Base-by-base conservation (phyloP, 2,888 invertebrate species). In the Synanthedon formicaeformis region DNA sequence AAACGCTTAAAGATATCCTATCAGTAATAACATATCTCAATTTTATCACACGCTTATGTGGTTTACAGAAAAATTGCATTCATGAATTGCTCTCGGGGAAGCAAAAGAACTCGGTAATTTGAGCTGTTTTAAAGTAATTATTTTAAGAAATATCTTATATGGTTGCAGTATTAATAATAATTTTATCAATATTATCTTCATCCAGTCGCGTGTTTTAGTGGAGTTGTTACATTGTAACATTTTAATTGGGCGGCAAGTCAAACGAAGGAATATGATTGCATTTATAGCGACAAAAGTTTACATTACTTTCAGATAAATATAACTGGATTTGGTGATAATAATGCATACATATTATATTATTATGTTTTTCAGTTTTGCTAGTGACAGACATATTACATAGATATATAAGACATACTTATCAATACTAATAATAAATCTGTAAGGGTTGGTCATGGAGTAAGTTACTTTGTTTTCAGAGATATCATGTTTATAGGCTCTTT, bases 181-280 rank as follows among this genome's bases (percentile, higher is more conserved):
- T 34, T 34, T 34, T 34, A 8, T 34, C 6, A 45, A 14, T 3
- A 45, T 45, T 45, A 45, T 45, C 45, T 45, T 12, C 64, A 66
- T 62, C 57, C 60, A 66, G 64, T 70, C 59, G 65, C 69, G 61
- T 66, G 65, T 63, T 60, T 57, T 57, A 63, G 61, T 60, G 60
- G 60, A 57, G 61, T 66, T 57, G 62, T 57, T 74, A 81, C 81
- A 77, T 67, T 78, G 82, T 81, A 71, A 64, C 55, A 63, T 67
- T 71, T 71, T 74, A 78, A 81, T 80, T 69, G 69, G 69, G 64
- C 75, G 75, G 78, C 60, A 56, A 66, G 57, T 64, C 73, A 63
- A 71, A 78, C 77, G 73, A 45, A 14, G 12, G 49, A 50, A 51
- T 13, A 10, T 50, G 48, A n/a, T 49, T 50, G 41, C 50, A 50